Percentiles rank a stretch among this genome's conserved stretches.
Conservation (phyloP, 2,113 vertebrate genomes). For the Myotis brandtii region DNA sequence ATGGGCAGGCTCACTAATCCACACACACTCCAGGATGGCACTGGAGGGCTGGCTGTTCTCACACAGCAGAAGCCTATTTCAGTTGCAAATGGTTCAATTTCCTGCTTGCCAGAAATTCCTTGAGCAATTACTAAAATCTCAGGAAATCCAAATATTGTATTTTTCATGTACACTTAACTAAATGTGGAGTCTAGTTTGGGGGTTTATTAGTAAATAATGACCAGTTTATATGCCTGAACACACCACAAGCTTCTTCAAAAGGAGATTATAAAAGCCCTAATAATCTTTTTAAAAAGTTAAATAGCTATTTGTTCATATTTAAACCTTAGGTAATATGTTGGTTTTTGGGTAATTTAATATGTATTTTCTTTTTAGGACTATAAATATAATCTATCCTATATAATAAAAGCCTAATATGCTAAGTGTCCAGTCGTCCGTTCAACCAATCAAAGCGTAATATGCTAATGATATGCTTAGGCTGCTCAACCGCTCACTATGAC, state of each 20-base stretch:
- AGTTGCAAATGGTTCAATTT: neutral
- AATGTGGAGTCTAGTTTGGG: neutral
- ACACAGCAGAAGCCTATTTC: neutral
- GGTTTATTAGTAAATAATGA: neutral
- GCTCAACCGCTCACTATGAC: no score
- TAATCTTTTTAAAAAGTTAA: constrained; percentile 35
- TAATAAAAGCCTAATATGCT: no score
- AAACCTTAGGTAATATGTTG: neutral
- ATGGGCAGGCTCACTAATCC: neutral
- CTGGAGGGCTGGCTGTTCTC: neutral
- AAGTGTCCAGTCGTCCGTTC: no score
- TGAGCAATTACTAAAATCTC: constrained; percentile 20
- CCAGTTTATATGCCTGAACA: neutral
- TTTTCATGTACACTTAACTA: neutral
- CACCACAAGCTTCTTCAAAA: neutral
- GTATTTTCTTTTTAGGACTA: neutral
- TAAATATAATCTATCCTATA: neutral
- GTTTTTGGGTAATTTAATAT: constrained; percentile 1
- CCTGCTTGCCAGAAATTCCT: neutral
- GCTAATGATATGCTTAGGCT: no score
- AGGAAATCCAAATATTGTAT: neutral
- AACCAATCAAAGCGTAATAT: no score
- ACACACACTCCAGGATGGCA: neutral
- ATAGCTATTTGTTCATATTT: constrained; percentile 39
- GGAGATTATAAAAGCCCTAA: constrained; percentile 13